Base-by-base conservation (phyloP, 2,888 invertebrate species). In the Campopleginae sp. region DNA sequence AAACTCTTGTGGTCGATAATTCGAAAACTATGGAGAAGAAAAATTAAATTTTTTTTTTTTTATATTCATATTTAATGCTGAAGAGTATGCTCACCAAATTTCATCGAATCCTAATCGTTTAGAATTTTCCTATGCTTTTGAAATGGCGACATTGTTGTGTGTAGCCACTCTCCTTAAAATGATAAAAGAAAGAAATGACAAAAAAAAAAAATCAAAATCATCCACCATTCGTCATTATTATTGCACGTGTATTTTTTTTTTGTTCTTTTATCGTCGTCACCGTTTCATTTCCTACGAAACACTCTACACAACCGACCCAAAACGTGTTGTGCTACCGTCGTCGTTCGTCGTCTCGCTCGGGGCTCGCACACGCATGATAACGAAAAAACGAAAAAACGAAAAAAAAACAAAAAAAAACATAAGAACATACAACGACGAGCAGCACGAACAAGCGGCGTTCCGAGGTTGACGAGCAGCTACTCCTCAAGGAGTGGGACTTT, bases 401-500 rank as follows among this genome's bases (percentile, higher is more conserved):
- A 12, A 5, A 63, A 17, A 27, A 77, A 54, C 10, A 27, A 68
- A 80, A 70, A 33, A 54, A 77, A 68, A 48, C 27, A 92, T 90
- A 92, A 91, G 90, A 88, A 89, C 86, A 89, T 71, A 79, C 80
- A 65, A 80, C 80, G 72, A 80, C 71, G 63, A 80, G 51, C 51
- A 80, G 80, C 74, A 58, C 58, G 58, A 80, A 61, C 87, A 92
- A 92, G 87, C 90, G 92, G 87, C 92, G 93, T 83, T 95, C 95
- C 78, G 96, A 96, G 91, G 95, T 96, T 90, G 97, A 97, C 92
- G 97, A 97, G 93, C 97, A 97, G 86, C 96, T 96, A 78, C 95
- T 98, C 87, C 95, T 98, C 89, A 97, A 97, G 94, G 97, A 98
- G 92, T 98, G 97, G 98, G 97, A 98, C 94, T 96, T 98, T 94